Conservation (phyloP, 2,113 vertebrate genomes). For the Tyrannus savana region DNA sequence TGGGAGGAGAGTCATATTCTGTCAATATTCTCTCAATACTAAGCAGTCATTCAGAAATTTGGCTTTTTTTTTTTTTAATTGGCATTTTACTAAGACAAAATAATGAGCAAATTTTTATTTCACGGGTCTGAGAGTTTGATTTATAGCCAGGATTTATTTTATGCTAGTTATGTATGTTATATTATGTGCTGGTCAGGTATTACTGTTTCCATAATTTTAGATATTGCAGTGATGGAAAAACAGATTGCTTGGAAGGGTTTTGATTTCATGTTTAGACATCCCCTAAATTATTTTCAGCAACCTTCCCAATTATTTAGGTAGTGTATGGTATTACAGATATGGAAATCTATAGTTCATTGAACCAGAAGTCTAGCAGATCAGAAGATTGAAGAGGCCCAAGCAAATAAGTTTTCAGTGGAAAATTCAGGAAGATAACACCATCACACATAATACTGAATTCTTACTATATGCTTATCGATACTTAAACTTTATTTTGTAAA, state of each 20-base stretch:
- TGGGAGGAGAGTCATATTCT: conserved; percentile 18
- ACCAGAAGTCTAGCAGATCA: neutral
- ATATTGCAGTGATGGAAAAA: conserved; percentile 12
- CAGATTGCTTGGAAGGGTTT: neutral
- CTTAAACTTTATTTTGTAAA: neutral
- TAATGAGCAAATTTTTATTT: conserved; percentile 21
- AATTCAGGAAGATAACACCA: neutral
- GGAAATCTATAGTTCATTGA: neutral
- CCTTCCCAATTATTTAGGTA: neutral
- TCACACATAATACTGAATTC: neutral
- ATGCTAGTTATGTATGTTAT: neutral
- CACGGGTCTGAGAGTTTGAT: conserved; percentile 25
- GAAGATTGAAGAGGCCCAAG: neutral
- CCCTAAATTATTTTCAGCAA: neutral
- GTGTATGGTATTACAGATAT: neutral
- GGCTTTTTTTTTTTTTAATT: neutral
- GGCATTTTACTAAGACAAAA: neutral
- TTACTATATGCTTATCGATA: neutral
- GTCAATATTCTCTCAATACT: conserved; percentile 18
- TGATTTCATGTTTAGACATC: neutral
- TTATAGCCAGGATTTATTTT: conserved; percentile 47
- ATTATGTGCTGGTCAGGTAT: neutral
- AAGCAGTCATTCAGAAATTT: conserved; percentile 48
- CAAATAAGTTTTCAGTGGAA: neutral
- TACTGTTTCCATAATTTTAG: neutral